phyloP scores from a whole-genome alignment of 2,888 invertebrate genomes.

The Sisyra terminalis region DNA sequence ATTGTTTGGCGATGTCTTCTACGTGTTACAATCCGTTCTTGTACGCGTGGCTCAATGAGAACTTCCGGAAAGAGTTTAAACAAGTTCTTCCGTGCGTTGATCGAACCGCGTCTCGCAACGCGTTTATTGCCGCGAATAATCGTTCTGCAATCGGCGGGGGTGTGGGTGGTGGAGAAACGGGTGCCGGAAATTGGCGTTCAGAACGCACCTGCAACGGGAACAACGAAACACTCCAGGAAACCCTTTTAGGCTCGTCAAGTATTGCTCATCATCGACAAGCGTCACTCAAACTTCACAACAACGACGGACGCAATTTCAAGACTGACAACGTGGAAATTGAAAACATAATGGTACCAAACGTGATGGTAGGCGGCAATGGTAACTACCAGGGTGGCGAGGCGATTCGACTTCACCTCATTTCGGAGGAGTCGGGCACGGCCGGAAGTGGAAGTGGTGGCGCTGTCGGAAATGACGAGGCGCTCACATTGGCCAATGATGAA shows the following conservation, averaged over 20 bases:
- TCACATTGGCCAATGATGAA: too few species aligned
- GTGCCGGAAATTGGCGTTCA: constrained; percentile 41
- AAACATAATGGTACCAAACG: constrained; percentile 30
- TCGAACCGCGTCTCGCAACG: constrained; percentile 19
- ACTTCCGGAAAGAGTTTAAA: constrained; percentile 80
- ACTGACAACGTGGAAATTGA: constrained; percentile 39
- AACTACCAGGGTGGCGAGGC: constrained; percentile 27
- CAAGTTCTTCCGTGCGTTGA: constrained; percentile 51
- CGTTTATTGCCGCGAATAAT: constrained; percentile 20
- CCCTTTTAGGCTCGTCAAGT: constrained; percentile 19
- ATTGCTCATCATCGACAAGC: constrained; percentile 36
- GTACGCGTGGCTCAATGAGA: constrained; percentile 92
- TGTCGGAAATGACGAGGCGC: too few species aligned
- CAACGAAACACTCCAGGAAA: constrained; percentile 50
- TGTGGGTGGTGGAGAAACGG: constrained; percentile 19
- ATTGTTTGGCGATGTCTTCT: constrained; percentile 84
- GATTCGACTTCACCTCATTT: constrained; percentile 26
- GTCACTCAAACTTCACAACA: constrained; percentile 22
- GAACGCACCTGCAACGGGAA: constrained; percentile 62
- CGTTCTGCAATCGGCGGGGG: constrained; percentile 17
- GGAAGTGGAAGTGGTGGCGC: too few species aligned
- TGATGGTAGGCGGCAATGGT: constrained; percentile 24
- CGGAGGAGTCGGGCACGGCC: constrained; percentile 21
- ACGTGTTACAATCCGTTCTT: constrained; percentile 89
- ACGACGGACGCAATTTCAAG: constrained; percentile 20